Base-by-base conservation (phyloP, 23 tunicate species). In the Trididemnum clinides region DNA sequence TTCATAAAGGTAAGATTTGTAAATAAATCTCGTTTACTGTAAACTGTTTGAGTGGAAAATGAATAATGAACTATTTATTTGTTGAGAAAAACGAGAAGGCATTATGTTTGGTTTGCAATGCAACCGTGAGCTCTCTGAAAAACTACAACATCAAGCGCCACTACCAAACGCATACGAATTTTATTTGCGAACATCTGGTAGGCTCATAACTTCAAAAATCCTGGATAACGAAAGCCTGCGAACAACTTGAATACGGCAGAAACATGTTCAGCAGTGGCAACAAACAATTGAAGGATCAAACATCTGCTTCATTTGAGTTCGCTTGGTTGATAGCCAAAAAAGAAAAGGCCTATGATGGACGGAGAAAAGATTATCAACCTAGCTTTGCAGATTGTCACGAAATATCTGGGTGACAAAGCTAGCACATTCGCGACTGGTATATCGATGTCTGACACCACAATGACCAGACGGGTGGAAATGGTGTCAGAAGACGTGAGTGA, bases 371-470 rank as follows among this genome's bases (percentile, higher is more conserved):
- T 44, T 44, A n/a, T n/a, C 36, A 66, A 66, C 6, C 37, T 37
- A 66, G 75, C 37, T 66, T 28, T 31, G 75, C 75, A 66, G 30
- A 66, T 66, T 66, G 75, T 66, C 37, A 66, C 75, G 75, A 66
- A 66, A 28, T 66, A 66, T 66, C 75, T 66, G 75, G 75, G 37
- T 66, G 75, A 66, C 75, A 66, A 66, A 66, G 75, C 37, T 28
- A 66, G 75, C 37, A 31, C 75, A 66, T 66, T 66, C 37, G 75
- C 75, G 7, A 31, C 36, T 66, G 75, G 75, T 66, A 66, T 31
- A 66, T 32, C 75, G 36, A 4, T 31, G 6, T 32, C 75, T 66
- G 75, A 66, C 37, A 66, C 10, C 75, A 66, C 75, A 37, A 31
- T 66, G 75, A 66, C 75, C 75, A 66, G 10, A 66, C 37, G 75